Evolutionary conservation across 2,888 invertebrate genomes (phyloP), one percentile per base, ranked within the genome.

Genomic region (Pheosia gnoma): DNA sequence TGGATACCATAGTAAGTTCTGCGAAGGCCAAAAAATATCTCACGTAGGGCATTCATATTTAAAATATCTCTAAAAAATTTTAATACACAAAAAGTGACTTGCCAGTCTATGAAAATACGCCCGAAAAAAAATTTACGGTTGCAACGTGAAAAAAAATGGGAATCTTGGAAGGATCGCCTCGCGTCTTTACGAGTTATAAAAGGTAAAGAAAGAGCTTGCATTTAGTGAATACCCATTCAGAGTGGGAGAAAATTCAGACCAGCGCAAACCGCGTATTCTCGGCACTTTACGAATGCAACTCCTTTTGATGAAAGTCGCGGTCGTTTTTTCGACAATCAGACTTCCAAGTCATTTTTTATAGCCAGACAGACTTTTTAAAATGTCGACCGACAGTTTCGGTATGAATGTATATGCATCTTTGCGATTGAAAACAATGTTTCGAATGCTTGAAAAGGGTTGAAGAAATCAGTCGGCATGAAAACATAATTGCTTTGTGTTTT

Each of bases 171-270:
- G 90, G 78, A 86, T 89, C 85, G 87, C 79, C 85, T 78, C 79
- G 78, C 87, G 87, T 90, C 90, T 90, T 91, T 90, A 84, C 85
- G 77, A 88, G 87, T 85, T 86, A 88, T 88, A 89, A 89, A 90
- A 86, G 88, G 86, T 86, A 88, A 85, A 88, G 87, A 88, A 89
- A 88, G 83, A 81, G 83, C 85, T 80, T 84, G 88, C 87, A 88
- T 88, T 93, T 92, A 89, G 90, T 92, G 93, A 93, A 93, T 92
- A 86, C 88, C 81, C 84, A 89, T 92, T 92, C 91, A 89, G 84
- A 84, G 83, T 79, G 82, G 85, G 81, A 72, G 84, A 75, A 25
- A 88, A 88, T 89, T 89, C 90, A 88, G 84, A 88, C 87, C 88
- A 83, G 82, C 79, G 86, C 83, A 77, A 57, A 77, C 81, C 80